Conservation (phyloP, 2,888 invertebrate species). For the Epirrita christyi region DNA sequence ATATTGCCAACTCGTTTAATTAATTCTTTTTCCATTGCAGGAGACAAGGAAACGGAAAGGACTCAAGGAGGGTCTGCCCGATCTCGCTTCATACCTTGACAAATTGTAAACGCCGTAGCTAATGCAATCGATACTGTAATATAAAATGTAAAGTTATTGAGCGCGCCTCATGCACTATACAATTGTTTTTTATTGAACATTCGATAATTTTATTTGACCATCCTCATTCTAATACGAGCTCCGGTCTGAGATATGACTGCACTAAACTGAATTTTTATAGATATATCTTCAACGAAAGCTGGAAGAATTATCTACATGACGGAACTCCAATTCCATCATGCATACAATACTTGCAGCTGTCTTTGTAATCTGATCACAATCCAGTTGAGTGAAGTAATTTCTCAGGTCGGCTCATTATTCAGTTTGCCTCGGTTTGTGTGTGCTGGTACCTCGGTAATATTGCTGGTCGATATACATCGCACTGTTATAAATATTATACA, state of each 20-base stretch:
- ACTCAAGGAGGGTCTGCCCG: constrained; percentile 98
- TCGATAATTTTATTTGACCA: constrained; percentile 52
- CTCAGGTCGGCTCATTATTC: no score
- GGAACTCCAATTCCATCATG: no score
- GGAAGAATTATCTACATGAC: no score
- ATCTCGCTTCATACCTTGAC: constrained; percentile 97
- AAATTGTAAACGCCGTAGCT: constrained; percentile 94
- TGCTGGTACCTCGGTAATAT: constrained; percentile 57
- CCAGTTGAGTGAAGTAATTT: no score
- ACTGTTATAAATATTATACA: constrained; percentile 53
- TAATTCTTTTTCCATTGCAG: constrained; percentile 64
- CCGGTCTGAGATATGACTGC: no score
- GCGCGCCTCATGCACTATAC: constrained; percentile 70
- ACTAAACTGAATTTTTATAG: no score
- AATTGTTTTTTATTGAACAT: constrained; percentile 50
- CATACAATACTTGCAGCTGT: no score
- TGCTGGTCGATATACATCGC: constrained; percentile 61
- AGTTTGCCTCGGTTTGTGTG: constrained; percentile 42
- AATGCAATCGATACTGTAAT: constrained; percentile 77
- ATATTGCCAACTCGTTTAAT: constrained; percentile 4
- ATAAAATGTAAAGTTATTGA: constrained; percentile 72
- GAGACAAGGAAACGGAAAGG: constrained; percentile 99
- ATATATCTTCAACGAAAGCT: no score
- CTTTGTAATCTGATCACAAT: no score
- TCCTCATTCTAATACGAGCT: constrained; percentile 44